Evolutionary conservation across 2,113 vertebrate species (phyloP).

Genomic region (Pseudopodoces humilis): DNA sequence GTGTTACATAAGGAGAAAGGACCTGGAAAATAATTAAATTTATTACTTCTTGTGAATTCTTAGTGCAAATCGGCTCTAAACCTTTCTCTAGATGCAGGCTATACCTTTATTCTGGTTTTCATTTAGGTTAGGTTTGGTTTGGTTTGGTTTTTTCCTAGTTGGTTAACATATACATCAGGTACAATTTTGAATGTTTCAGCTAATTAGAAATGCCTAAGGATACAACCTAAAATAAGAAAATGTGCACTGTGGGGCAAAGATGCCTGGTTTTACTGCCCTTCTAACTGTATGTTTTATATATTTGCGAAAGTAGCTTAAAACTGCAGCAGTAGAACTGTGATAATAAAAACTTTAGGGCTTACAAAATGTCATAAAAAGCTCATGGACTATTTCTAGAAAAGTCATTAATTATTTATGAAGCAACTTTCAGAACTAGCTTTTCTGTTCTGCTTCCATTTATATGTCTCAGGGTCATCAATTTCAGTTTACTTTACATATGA

Average conservation of each 20-base stretch:
- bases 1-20: background rate
- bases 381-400: slow-evolving; percentile 57
- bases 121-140: background rate
- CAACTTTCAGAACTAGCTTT: slow-evolving; percentile 54
- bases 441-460: slow-evolving; percentile 57
- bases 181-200: background rate
- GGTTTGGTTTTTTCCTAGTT: background rate
- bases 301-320: slow-evolving; percentile 16
- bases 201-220: slow-evolving; percentile 40
- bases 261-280: background rate
- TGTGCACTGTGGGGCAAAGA: background rate
- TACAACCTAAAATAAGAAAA: slow-evolving; percentile 23
- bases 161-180: slow-evolving; percentile 31
- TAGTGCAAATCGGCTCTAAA: background rate
- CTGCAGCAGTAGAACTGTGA: background rate
- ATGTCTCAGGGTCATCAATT: slow-evolving; percentile 59
- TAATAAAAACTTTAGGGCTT: slow-evolving; percentile 65
- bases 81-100: background rate
- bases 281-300: background rate
- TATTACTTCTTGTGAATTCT: background rate
- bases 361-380: slow-evolving; percentile 56
- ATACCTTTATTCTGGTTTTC: background rate
- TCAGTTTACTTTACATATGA: slow-evolving; percentile 51
- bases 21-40: background rate
- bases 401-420: slow-evolving; percentile 68